Conservation (phyloP, 2,888 invertebrate species). For the Troilus luridus region DNA sequence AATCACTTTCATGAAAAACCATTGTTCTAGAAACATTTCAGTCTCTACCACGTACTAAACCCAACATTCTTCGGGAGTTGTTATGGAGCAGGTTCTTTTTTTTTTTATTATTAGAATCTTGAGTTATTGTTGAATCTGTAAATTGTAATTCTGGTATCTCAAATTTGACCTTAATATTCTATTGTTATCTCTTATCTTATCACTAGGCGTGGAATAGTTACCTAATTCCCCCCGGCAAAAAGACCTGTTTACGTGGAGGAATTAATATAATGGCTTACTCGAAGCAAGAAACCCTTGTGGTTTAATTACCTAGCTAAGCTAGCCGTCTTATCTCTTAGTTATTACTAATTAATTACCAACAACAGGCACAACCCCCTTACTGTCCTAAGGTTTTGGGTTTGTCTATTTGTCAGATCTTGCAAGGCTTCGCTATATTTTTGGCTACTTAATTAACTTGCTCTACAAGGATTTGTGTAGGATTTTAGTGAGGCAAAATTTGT, state of each 20-base stretch:
- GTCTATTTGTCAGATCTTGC: background rate
- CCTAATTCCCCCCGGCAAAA: background rate
- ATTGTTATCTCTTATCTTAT: background rate
- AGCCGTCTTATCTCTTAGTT: constrained; percentile 21
- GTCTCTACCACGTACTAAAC: too few relatives aligned
- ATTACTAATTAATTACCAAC: constrained; percentile 21
- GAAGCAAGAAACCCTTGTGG: constrained; percentile 10
- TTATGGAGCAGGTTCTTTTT: too few relatives aligned
- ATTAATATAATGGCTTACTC: constrained; percentile 8
- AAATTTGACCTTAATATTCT: background rate
- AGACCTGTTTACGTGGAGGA: constrained; percentile 24
- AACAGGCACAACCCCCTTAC: background rate
- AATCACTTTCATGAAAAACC: too few relatives aligned
- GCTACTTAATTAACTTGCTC: background rate
- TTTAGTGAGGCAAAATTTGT: too few relatives aligned
- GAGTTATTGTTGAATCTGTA: background rate
- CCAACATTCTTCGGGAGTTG: too few relatives aligned
- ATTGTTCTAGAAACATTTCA: too few relatives aligned
- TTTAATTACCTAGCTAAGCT: constrained; percentile 30
- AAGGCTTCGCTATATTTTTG: background rate
- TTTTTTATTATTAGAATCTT: too few relatives aligned
- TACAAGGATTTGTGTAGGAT: too few relatives aligned
- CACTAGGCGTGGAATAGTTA: background rate
- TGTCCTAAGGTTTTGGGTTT: background rate
- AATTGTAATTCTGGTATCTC: too few relatives aligned